Base-by-base conservation (phyloP, 2,797 vertebrate species). In the Clarias pachynema region DNA sequence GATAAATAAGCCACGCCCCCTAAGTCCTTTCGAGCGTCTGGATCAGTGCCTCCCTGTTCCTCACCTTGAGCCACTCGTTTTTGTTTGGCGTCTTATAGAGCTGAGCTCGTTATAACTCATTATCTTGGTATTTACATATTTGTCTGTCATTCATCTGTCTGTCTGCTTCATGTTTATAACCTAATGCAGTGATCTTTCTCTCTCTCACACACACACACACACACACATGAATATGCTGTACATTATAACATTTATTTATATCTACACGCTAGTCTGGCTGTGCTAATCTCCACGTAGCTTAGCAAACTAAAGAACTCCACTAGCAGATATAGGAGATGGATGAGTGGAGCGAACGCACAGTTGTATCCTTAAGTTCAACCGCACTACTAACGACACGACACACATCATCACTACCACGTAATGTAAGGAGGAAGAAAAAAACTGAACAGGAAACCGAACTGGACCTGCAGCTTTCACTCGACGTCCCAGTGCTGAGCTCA, bases 41-140 rank as follows among this genome's bases (percentile, higher is more conserved):
- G 49, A 57, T 57, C 49, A 2, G 16, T 22, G 49, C 18, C 16
- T 77, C 26, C 0, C 8, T 12, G 14, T 24, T 74, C 12, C 15
- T 62, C 56, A 65, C 7, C 18, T 31, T 79, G 83, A 84, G 83
- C 74, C 83, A 37, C 24, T 29, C 26, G 18, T 24, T 49, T 77
- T 0, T 56, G 14, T 73, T 73, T 49, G 7, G 49, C 1, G 44
- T 72, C 34, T 14, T 44, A 15, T 4, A 74, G 73, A 29, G 72
- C 49, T 9, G 49, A 75, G 56, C 53, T 59, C 56, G 18, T 59
- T 77, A 49, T 49, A 59, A 3, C 72, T 74, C 44, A 44, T 53
- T 73, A 73, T 34, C 29, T 77, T 14, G 4, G 0, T 8, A 22
- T 31, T 77, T 59, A 57, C 6, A 1, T 29, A 74, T 26, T 29